Evolutionary conservation across 2,888 invertebrate genomes (phyloP), one percentile per base, ranked within the genome.

Genomic region (Cryptocephalus moraei): DNA sequence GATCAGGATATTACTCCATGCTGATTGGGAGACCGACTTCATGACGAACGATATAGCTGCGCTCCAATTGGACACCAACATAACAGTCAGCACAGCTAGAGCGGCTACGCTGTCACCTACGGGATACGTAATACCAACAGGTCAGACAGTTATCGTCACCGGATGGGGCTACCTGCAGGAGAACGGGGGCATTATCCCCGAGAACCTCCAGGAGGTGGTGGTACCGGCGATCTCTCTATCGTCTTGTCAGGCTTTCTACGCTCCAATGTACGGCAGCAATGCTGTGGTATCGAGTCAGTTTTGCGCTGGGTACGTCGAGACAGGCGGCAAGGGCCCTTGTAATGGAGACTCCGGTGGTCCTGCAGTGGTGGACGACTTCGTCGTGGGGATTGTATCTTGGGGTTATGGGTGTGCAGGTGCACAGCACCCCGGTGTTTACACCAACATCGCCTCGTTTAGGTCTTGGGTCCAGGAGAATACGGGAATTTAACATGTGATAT

Each of bases 371-470:
- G 43, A 44, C 10, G 47, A 43, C 34, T 41, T 41, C 31, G 31
- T 47, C 8, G 43, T 47, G 31, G 47, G 47, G 1, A 44, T 47
- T n/a, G 41, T 47, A 40, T 47, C 47, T 10, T 47, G 47, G 47
- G 47, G 47, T 4, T 33, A 34, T 9, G 47, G 47, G 12, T 47
- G 47, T 31, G 47, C 43, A 1, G 43, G 44, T 8, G 41, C 44
- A 8, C 34, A 41, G 13, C 43, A 44, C 12, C 47, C 47, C 2
- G 47, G 47, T 4, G 44, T 47, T 1, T 47, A 47, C 32, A 41
- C 42, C 9, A 47, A 47, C 39, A 43, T 47, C 4, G 33, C 47
- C 1, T 43, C 33, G 14, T 47, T 42, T 12, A 47, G 47, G 32
- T 39, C n/a, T 32, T 47, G 47, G 47, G 39, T 47, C 6, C 22